These are phyloP conservation scores for Drosophila parvula DNA, from an alignment of 1,140 invertebrate species.

Conservation along the genomic window DNA sequence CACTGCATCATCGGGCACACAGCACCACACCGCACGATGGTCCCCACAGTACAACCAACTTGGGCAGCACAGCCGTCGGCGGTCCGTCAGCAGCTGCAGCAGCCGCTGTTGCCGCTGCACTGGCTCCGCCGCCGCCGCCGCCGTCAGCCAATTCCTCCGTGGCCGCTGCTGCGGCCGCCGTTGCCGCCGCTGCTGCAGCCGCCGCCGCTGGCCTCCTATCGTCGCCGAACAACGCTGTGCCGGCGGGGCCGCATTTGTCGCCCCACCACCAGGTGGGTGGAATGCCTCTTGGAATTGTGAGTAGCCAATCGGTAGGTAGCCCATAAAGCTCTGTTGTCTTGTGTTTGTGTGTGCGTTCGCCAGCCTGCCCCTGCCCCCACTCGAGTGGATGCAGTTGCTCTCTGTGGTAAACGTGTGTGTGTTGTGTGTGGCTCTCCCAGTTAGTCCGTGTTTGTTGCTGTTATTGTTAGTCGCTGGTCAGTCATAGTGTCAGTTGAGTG, in stretches of 20 bases:
- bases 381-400: constrained; percentile 21
- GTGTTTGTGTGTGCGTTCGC: constrained; percentile 61
- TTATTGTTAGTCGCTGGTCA: constrained; percentile 33
- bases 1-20: constrained; percentile 90
- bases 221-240: constrained; percentile 61
- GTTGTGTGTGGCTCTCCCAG: constrained; percentile 39
- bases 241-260: constrained; percentile 76
- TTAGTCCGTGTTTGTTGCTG: constrained; percentile 58
- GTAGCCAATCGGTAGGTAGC: constrained; percentile 84
- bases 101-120: constrained; percentile 59
- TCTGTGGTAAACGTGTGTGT: constrained; percentile 55
- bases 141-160: constrained; percentile 17
- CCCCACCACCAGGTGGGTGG: constrained; percentile 73
- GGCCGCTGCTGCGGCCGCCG: constrained; percentile 85
- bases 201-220: constrained; percentile 66
- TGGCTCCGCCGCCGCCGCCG: constrained; percentile 85
- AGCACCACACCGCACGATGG: constrained; percentile 91
- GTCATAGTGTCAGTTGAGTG: constrained; percentile 46
- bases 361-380: constrained; percentile 1
- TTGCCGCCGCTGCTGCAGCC: constrained; percentile 70
- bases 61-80: constrained; percentile 54
- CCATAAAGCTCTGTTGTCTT: constrained; percentile 65
- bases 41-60: constrained; percentile 85
- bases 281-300: constrained; percentile 84
- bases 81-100: constrained; percentile 83